Conservation (phyloP, 35 echinoderm and acorn worm species). For the Eucidaris tribuloides region DNA sequence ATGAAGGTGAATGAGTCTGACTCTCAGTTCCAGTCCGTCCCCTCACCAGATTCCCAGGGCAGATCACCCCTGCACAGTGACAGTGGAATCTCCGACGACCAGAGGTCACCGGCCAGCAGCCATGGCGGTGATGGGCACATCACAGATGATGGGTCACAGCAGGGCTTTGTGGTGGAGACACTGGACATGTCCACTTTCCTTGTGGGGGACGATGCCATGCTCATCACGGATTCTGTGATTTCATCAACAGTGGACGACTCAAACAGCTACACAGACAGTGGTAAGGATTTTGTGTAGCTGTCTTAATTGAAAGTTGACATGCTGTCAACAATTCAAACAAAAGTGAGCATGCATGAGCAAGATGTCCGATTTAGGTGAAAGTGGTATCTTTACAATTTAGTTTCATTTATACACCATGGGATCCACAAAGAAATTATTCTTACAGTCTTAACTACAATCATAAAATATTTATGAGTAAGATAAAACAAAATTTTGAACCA, state of each 20-base stretch:
- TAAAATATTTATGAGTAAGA: too few species aligned
- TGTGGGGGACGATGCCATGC: slow-evolving; percentile 48
- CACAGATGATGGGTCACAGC: slow-evolving; percentile 6
- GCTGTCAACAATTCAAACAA: too few species aligned
- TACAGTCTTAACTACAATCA: too few species aligned
- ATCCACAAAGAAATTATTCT: too few species aligned
- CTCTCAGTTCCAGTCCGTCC: neutral
- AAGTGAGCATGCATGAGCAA: too few species aligned
- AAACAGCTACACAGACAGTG: too few species aligned
- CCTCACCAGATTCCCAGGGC: neutral
- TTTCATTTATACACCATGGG: too few species aligned
- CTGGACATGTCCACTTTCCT: slow-evolving; percentile 54
- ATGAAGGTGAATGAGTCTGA: neutral
- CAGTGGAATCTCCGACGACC: slow-evolving; percentile 90
- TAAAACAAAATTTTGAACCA: too few species aligned
- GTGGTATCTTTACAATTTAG: too few species aligned
- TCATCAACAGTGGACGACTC: slow-evolving; percentile 9
- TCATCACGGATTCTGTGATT: slow-evolving; percentile 22
- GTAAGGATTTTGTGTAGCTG: too few species aligned
- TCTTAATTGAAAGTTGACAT: too few species aligned
- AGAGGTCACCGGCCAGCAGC: slow-evolving; percentile 51
- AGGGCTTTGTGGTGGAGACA: slow-evolving; percentile 37
- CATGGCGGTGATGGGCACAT: neutral
- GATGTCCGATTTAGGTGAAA: too few species aligned
- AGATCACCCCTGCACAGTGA: slow-evolving; percentile 82